A percentile compares a stretch with the other conserved stretches of the same genome.
phyloP scores from a whole-genome alignment of 2,797 vertebrate genomes.

The Crenichthys baileyi region DNA sequence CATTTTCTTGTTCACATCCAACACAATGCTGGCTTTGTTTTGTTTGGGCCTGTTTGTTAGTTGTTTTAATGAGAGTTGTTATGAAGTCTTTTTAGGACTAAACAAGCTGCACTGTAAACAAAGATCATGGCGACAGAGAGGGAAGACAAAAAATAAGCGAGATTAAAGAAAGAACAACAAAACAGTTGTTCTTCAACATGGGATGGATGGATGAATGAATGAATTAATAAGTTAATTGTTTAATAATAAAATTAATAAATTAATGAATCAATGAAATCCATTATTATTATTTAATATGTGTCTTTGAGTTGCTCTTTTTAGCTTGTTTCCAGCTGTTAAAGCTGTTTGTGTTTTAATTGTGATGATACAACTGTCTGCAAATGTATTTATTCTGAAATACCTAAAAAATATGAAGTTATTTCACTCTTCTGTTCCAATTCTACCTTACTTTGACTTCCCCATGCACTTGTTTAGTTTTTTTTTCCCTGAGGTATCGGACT shows the following conservation, averaged over 20 bases:
- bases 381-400: neutral
- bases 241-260: too few species aligned
- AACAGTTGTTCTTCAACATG: neutral
- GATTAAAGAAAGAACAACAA: neutral
- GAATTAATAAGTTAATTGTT: neutral
- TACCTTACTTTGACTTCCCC: neutral
- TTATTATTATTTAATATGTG: neutral
- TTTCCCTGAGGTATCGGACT: neutral
- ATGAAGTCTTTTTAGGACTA: conserved; percentile 38
- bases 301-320: neutral
- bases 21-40: conserved; percentile 36
- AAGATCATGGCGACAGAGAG: conserved; percentile 14
- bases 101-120: conserved; percentile 40
- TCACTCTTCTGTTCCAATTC: neutral
- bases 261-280: too few species aligned
- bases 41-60: conserved; percentile 40
- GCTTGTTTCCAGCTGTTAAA: neutral
- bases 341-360: neutral
- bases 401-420: neutral
- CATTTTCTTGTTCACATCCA: conserved; percentile 5
- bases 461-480: neutral
- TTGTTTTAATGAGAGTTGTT: conserved; percentile 54
- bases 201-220: neutral
- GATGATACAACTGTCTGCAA: neutral
- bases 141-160: neutral